phyloP scores from a whole-genome alignment of 2,888 invertebrate species.

The Lutraria lutraria region DNA sequence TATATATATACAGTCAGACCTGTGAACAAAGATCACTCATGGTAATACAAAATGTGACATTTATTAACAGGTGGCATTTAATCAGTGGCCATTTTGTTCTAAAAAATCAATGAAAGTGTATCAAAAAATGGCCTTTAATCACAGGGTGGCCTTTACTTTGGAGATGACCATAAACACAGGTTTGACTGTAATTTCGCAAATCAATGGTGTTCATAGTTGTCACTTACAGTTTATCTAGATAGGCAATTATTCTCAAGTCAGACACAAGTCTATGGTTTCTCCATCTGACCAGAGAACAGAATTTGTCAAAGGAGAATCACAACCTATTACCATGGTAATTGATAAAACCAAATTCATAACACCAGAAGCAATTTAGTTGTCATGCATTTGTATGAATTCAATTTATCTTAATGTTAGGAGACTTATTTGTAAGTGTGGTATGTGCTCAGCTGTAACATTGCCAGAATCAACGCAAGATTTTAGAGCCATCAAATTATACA shows the following conservation, averaged over 20 bases:
- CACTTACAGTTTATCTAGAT: background rate
- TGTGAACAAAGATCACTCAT: no score
- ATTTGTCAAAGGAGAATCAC: background rate
- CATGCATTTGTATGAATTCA: background rate
- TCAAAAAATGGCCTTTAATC: no score
- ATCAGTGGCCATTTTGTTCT: no score
- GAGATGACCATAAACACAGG: no score
- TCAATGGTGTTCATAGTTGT: background rate
- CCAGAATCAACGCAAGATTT: background rate
- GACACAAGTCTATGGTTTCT: background rate
- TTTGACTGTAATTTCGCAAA: no score
- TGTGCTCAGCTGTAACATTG: background rate
- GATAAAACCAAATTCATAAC: slow-evolving; percentile 8
- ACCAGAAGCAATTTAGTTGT: background rate
- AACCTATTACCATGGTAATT: background rate
- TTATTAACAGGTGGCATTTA: no score
- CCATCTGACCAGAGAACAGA: background rate
- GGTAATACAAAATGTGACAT: no score
- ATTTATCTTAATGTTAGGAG: background rate
- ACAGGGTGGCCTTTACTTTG: no score
- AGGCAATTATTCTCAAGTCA: background rate
- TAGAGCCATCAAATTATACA: background rate
- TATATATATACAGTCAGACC: no score
- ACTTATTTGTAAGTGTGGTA: background rate
- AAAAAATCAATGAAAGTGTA: no score